These are phyloP conservation scores for Mesocricetus auratus DNA, from an alignment of 2,113 vertebrate genomes.

Conservation along the genomic window DNA sequence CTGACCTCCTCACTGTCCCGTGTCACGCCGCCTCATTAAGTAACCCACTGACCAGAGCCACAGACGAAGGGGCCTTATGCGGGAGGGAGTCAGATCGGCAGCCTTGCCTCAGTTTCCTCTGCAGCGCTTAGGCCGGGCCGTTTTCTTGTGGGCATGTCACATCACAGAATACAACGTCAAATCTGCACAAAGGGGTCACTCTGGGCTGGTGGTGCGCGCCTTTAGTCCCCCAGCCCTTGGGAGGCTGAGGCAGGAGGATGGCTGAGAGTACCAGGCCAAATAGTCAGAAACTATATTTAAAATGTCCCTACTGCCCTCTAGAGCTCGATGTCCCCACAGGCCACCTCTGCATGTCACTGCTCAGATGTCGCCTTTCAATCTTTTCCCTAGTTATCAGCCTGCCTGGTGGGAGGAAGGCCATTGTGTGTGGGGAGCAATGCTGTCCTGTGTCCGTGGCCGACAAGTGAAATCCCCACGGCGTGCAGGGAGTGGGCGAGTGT, in stretches of 20 bases:
- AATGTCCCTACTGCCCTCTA: background rate
- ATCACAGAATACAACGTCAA: background rate
- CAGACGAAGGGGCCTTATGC: background rate
- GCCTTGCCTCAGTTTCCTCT: background rate
- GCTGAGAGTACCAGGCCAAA: background rate
- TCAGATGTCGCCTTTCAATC: accelerated
- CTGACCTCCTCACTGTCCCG: background rate
- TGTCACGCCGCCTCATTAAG: too few relatives aligned
- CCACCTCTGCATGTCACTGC: background rate
- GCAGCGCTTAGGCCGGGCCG: too few relatives aligned
- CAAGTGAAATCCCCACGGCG: background rate
- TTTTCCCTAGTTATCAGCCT: background rate
- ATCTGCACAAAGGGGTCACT: background rate
- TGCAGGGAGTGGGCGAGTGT: background rate
- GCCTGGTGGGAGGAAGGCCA: background rate
- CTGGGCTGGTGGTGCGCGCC: background rate
- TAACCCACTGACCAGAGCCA: background rate
- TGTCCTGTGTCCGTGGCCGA: background rate
- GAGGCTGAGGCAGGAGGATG: background rate
- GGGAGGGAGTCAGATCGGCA: background rate
- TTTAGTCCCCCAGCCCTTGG: background rate
- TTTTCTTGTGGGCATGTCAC: background rate
- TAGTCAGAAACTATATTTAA: background rate
- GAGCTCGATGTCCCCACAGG: background rate
- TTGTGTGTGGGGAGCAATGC: background rate